A percentile compares a stretch with the other conserved stretches of the same genome.
These are phyloP conservation scores for Eulemur albifrons DNA, from an alignment of 2,797 vertebrate genomes.

Conservation along the genomic window DNA sequence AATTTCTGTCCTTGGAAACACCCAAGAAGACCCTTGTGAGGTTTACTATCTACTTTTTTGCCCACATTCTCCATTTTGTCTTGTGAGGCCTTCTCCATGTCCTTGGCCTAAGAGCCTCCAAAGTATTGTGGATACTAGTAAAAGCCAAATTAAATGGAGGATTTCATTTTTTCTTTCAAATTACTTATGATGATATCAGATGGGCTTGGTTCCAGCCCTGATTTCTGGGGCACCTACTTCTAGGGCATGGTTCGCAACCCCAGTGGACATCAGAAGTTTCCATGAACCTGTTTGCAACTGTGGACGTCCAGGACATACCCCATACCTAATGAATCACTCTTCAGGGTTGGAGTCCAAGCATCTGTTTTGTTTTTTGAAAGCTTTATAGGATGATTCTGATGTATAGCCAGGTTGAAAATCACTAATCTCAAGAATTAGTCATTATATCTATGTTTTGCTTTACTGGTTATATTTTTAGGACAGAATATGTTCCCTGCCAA, in stretches of 20 bases:
- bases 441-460: not conserved
- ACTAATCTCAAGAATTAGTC: not conserved
- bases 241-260: not conserved
- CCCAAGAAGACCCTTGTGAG: not conserved
- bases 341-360: not conserved
- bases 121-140: no score
- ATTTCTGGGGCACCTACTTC: not conserved
- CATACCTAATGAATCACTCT: not conserved
- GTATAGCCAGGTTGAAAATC: not conserved
- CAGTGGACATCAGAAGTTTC: not conserved
- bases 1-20: not conserved
- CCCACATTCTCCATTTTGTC: not conserved
- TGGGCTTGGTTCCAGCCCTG: not conserved
- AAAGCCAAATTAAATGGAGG: not conserved
- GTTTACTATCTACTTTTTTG: not conserved
- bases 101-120: not conserved
- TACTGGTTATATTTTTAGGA: not conserved
- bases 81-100: not conserved
- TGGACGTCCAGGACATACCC: not conserved
- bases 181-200: not conserved
- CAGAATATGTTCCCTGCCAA: not conserved
- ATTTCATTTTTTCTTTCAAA: not conserved
- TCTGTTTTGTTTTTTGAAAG: not conserved
- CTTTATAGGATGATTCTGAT: not conserved
- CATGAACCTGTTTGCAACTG: not conserved